These are phyloP conservation scores for Notiomystis cincta DNA, from an alignment of 2,113 vertebrate genomes.

Conservation along the genomic window DNA sequence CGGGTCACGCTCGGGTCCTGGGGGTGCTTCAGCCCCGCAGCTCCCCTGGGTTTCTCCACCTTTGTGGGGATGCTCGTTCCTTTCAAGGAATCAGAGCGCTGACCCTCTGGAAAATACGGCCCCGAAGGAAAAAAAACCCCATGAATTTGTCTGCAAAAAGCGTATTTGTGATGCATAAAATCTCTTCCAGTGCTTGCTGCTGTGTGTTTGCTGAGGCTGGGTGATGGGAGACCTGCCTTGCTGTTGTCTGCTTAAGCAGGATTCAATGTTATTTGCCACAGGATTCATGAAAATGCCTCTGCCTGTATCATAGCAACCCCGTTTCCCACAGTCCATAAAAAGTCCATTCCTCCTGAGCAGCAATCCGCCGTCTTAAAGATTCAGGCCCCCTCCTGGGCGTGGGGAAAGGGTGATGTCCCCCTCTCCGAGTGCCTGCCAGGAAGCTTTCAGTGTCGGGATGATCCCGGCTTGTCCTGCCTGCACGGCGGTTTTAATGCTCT, in stretches of 20 bases:
- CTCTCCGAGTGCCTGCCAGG: not conserved
- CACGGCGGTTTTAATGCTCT: not conserved
- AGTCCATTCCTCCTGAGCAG: not conserved
- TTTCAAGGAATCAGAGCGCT: not conserved
- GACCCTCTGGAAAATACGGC: not conserved
- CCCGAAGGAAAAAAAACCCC: not conserved
- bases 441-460: not conserved
- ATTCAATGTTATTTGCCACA: constrained; percentile 50
- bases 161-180: not conserved
- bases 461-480: not conserved
- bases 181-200: not conserved
- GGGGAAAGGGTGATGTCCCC: not conserved
- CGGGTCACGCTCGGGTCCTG: accelerated
- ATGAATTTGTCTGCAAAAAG: not conserved
- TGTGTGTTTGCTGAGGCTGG: not conserved
- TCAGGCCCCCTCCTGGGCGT: not conserved
- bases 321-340: constrained; percentile 19
- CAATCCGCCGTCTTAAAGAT: not conserved
- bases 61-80: not conserved
- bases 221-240: constrained; percentile 16
- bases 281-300: constrained; percentile 63
- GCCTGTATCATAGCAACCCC: constrained; percentile 73
- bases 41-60: accelerated
- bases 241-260: constrained; percentile 45
- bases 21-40: not conserved